Evolutionary conservation across 2,797 vertebrate genomes (phyloP), one percentile per base, ranked within the genome.

Genomic region (Ceryle rudis): DNA sequence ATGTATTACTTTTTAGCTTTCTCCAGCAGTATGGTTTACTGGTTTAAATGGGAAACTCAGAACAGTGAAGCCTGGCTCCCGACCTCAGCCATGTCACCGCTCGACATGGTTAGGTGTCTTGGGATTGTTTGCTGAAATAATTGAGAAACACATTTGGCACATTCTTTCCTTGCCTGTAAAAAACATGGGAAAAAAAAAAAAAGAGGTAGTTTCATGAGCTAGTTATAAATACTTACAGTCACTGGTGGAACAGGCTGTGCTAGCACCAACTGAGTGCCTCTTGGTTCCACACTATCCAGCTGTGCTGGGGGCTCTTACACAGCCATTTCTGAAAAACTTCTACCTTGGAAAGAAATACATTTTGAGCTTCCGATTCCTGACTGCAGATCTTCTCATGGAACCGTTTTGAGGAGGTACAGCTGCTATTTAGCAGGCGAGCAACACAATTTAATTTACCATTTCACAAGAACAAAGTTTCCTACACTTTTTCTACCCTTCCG

Each of bases 391-490:
- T 54, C 61, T 42, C 65, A 4, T 0, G 1, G 51, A 79, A n/a
- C 46, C 33, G 28, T 37, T 81, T 47, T 80, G 86, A 96, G 82
- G 52, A 96, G 85, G 78, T 81, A 64, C 6, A 0, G 46, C 66
- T 90, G 62, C 77, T 86, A 35, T 47, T 90, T 42, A 87, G 83
- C 42, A 71, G 70, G 73, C 70, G 51, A 73, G 65, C 60, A 49
- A 64, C n/a, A 82, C 29, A 18, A 61, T 51, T 69, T 55, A 2
- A 93, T 82, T 86, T 65, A 57, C 79, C 19, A 22, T 58, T 92
- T 78, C 81, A 92, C 52, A 87, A 79, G 89, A 87, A 84, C 52
- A 74, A 86, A 91, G 33, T 89, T 91, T 87, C 81, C 84, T 91
- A 71, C 14, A 6, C n/a, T 80, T 91, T 91, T 87, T 89, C 93